Base-by-base conservation (phyloP, 2,888 invertebrate species). In the Arctia plantaginis region DNA sequence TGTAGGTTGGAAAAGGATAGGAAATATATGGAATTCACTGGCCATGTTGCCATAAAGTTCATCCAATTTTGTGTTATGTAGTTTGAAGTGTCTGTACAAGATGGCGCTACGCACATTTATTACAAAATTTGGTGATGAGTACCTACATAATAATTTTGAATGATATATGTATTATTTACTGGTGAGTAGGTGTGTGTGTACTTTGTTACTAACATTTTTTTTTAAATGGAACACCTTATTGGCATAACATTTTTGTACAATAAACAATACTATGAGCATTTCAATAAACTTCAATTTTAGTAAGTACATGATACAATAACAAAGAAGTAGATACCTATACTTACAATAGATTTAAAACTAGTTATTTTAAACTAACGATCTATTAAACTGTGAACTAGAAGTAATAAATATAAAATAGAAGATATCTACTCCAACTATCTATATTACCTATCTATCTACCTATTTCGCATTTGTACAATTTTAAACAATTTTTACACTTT, bases 91-190 rank as follows among this genome's bases (percentile, higher is more conserved):
- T 78, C 79, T 76, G 77, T 90, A 90, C 91, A 88, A 95, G 95
- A 95, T 95, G 95, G 94, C 95, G 94, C 90, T 88, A 92, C 90
- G 76, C 66, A 80, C 71, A 89, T 87, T 76, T 77, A 80, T 84
- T 81, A 73, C 72, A 73, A 68, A 30, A 76, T 80, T 79, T 76
- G 47, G 62, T 64, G 41, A 55, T n/a, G 62, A 35, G 27, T 73
- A 73, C 47, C 73, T 69, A 77, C 39, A 44, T 65, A 6, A 41
- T 71, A 39, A 69, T 69, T 33, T n/a, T 30, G 10, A n/a, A 66
- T 69, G 39, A 69, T 35, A 23, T 51, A 55, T 23, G n/a, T 20
- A 69, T 23, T 59, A 59, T 30, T 13, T 30, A 55, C 23, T 66
- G 66, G 59, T 51, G 51, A 35, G 35, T 35, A 6, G 64, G 67